phyloP scores from a whole-genome alignment of 1,140 invertebrate species.

The Drosophila virilis region DNA sequence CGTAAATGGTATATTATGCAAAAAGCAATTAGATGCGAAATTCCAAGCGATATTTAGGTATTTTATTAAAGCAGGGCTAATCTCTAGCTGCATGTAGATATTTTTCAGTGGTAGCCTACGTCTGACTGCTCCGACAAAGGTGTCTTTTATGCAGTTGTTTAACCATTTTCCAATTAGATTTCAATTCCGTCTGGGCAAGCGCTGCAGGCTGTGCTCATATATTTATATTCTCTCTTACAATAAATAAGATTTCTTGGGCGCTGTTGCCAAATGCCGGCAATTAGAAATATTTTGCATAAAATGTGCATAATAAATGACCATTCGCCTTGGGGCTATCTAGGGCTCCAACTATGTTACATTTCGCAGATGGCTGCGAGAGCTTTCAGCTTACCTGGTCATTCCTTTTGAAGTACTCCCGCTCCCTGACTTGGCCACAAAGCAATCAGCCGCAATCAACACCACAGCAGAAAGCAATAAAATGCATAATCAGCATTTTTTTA shows the following conservation, averaged over 20 bases:
- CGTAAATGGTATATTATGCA: too few relatives aligned
- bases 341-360: conserved; percentile 6
- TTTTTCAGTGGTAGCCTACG: too few relatives aligned
- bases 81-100: too few relatives aligned
- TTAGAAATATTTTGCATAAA: conserved; percentile 14
- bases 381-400: background rate
- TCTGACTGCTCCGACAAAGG: too few relatives aligned
- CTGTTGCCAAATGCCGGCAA: background rate
- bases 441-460: conserved; percentile 75
- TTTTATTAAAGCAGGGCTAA: too few relatives aligned
- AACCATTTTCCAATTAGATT: too few relatives aligned
- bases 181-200: too few relatives aligned
- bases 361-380: conserved; percentile 4
- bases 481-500: conserved; percentile 73
- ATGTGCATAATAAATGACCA: conserved; percentile 13
- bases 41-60: too few relatives aligned
- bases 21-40: too few relatives aligned
- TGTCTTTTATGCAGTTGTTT: too few relatives aligned
- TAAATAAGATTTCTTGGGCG: background rate
- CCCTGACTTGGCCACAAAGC: conserved; percentile 20
- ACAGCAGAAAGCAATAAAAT: conserved; percentile 63
- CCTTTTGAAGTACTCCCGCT: background rate
- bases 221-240: too few relatives aligned
- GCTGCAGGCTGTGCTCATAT: too few relatives aligned
- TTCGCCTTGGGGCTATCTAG: background rate